Conservation (phyloP, 1,140 invertebrate genomes). For the Ephestia elutella region DNA sequence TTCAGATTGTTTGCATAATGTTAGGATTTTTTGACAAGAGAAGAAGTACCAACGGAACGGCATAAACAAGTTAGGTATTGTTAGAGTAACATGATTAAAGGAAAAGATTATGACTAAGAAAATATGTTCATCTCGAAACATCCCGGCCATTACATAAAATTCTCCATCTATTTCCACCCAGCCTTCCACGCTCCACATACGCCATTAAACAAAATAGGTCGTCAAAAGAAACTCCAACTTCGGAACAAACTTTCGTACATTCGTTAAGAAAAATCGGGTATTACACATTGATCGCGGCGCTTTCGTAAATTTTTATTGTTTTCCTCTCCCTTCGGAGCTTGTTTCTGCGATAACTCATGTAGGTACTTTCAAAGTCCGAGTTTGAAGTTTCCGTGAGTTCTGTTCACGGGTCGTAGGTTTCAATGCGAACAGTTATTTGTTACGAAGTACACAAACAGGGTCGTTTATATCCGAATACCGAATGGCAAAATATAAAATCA, state of each 20-base stretch:
- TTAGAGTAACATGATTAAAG: too few relatives aligned
- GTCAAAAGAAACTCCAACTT: background rate
- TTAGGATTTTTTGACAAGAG: too few relatives aligned
- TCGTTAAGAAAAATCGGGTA: conserved; percentile 3
- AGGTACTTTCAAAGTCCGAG: background rate
- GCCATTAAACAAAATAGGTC: background rate
- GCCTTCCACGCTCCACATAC: background rate
- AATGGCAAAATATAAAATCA: too few relatives aligned
- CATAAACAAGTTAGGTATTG: too few relatives aligned
- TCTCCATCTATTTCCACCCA: background rate
- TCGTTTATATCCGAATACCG: too few relatives aligned
- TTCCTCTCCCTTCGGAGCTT: background rate
- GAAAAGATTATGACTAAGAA: too few relatives aligned
- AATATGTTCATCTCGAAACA: too few relatives aligned
- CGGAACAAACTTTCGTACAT: background rate
- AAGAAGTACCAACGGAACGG: too few relatives aligned
- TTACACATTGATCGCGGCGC: conserved; percentile 4
- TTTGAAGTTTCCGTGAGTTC: background rate
- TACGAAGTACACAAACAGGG: too few relatives aligned
- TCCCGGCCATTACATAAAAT: too few relatives aligned
- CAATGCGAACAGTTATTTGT: background rate
- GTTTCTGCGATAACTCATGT: background rate
- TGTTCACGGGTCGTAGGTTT: background rate
- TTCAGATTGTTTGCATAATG: too few relatives aligned
- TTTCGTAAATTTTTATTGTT: conserved; percentile 8